Percentiles rank a stretch among this genome's conserved stretches.
Conservation (phyloP, 35 echinoderm and acorn worm species). For the Nesometra sesokonis region DNA sequence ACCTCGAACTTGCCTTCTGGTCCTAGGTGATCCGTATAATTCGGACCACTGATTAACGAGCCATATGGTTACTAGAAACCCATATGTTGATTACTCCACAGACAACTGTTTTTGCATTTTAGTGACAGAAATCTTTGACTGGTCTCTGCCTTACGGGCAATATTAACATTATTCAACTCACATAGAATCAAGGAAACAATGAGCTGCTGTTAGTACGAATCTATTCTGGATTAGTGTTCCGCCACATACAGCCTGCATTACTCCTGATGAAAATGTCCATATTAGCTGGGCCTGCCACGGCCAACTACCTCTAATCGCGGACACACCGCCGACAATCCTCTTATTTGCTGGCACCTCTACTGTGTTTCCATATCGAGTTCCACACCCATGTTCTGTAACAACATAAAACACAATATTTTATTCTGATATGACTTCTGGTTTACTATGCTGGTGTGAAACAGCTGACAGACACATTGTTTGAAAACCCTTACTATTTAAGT, state of each 20-base stretch:
- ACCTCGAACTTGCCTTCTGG: no score
- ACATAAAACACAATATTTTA: no score
- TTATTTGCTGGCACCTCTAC: not conserved
- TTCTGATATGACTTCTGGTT: no score
- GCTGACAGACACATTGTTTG: no score
- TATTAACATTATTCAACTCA: slow-evolving; percentile 2
- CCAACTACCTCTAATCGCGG: slow-evolving; percentile 16
- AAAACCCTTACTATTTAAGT: no score
- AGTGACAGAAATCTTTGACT: no score
- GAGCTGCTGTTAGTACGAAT: slow-evolving; percentile 35
- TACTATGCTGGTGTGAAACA: no score
- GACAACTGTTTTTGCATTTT: no score
- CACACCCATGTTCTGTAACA: not conserved
- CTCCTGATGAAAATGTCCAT: not conserved
- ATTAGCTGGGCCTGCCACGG: slow-evolving; percentile 61
- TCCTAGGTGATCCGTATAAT: no score
- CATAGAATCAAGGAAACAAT: slow-evolving; percentile 51
- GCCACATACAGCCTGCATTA: slow-evolving; percentile 17
- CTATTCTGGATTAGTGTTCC: slow-evolving; percentile 35
- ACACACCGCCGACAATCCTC: slow-evolving; percentile 30
- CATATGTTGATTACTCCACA: no score
- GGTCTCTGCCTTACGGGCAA: not conserved
- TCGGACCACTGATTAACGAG: no score
- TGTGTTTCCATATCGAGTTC: not conserved
- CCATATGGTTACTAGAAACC: no score